Evolutionary conservation across 1,140 invertebrate genomes (phyloP).

Genomic region (Musca domestica): DNA sequence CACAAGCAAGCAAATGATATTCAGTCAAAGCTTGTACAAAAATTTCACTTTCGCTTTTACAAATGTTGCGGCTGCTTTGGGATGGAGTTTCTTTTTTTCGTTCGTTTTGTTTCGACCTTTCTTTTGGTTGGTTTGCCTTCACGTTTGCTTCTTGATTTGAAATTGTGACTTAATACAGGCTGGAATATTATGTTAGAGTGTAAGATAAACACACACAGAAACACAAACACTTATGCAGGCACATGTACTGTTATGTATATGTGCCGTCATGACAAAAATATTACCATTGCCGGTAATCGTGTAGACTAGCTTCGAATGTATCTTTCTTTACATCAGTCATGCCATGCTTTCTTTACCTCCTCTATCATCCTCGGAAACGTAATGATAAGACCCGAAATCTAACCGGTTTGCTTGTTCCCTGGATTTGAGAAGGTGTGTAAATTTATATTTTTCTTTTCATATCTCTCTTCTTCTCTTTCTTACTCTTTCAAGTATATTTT

Average conservation of each 20-base stretch:
- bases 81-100: conserved; percentile 5
- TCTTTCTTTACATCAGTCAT: conserved; percentile 3
- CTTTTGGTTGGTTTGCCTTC: neutral
- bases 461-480: neutral
- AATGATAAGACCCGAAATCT: neutral
- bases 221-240: neutral
- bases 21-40: conserved; percentile 26
- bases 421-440: neutral
- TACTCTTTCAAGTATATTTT: neutral
- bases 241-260: too few species aligned
- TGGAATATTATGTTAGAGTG: conserved; percentile 7
- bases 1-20: too few species aligned
- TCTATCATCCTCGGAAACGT: neutral
- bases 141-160: neutral
- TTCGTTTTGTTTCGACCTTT: neutral
- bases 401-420: conserved; percentile 1
- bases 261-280: neutral
- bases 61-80: neutral
- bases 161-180: neutral
- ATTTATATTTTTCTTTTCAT: neutral
- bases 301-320: neutral
- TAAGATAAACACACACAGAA: neutral
- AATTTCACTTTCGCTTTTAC: conserved; percentile 54
- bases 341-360: conserved; percentile 3
- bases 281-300: too few species aligned